Conservation (phyloP, 2,797 vertebrate species). For the Euphonia xanthogaster region DNA sequence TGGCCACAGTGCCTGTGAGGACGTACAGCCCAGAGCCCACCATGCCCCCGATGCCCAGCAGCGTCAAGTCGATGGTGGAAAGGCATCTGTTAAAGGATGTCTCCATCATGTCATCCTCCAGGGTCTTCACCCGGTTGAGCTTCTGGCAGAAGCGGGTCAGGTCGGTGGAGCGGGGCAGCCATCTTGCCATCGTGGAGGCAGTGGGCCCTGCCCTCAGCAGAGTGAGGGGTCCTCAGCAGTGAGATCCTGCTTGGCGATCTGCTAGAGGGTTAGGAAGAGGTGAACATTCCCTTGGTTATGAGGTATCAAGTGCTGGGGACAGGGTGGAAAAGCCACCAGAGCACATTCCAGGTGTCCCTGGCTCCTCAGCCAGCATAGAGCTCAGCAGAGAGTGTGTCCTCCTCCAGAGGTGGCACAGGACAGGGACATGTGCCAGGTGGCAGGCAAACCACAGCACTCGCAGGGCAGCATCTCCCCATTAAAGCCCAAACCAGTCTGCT, state of each 20-base stretch:
- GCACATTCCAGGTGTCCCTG: not conserved
- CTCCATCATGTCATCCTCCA: conserved; percentile 92
- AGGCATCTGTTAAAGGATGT: conserved; percentile 91
- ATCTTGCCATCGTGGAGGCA: conserved; percentile 78
- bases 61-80: conserved; percentile 88
- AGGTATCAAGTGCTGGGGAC: not conserved
- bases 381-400: not conserved
- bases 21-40: conserved; percentile 95
- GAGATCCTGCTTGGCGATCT: not conserved
- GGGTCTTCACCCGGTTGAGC: conserved; percentile 90
- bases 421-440: not conserved
- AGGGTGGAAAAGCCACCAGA: not conserved
- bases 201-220: accelerated
- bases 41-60: conserved; percentile 94
- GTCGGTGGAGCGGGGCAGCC: conserved; percentile 77
- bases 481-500: not conserved
- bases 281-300: not conserved
- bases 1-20: conserved; percentile 93
- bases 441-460: not conserved
- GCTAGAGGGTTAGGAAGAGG: not conserved
- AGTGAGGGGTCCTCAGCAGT: not conserved
- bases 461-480: not conserved
- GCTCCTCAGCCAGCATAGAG: not conserved
- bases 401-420: not conserved
- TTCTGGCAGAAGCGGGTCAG: conserved; percentile 87